A percentile compares a stretch with the other conserved stretches of the same genome.
These are phyloP conservation scores for Tenthredo distinguenda DNA, from an alignment of 2,888 invertebrate species.

Conservation along the genomic window DNA sequence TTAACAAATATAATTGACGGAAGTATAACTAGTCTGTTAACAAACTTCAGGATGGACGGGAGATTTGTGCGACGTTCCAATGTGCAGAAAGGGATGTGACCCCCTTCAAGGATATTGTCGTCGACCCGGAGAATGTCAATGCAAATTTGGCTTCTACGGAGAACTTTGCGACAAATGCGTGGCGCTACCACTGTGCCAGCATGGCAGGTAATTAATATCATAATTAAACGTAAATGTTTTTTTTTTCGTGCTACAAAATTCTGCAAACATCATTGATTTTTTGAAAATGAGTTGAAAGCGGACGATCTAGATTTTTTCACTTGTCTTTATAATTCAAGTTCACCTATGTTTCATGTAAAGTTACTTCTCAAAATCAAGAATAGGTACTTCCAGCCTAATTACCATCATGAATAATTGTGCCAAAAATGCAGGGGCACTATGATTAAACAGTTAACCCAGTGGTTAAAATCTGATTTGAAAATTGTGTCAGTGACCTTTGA, in stretches of 20 bases:
- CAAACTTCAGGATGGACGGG: constrained; percentile 86
- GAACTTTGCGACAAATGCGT: constrained; percentile 92
- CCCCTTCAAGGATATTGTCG: constrained; percentile 94
- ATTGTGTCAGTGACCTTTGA: constrained; percentile 29
- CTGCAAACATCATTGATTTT: background rate
- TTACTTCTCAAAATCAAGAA: background rate
- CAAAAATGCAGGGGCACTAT: background rate
- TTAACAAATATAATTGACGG: background rate
- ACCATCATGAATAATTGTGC: background rate
- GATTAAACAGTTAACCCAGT: background rate
- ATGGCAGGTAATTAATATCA: constrained; percentile 80
- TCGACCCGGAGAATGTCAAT: constrained; percentile 93
- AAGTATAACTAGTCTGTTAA: background rate
- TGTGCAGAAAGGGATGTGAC: constrained; percentile 93
- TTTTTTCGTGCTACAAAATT: background rate
- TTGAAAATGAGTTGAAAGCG: background rate
- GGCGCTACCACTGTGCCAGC: constrained; percentile 91
- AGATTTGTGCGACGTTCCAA: constrained; percentile 93
- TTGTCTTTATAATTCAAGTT: background rate
- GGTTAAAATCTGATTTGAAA: background rate
- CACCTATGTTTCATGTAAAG: background rate
- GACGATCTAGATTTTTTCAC: background rate
- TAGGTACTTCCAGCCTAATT: background rate
- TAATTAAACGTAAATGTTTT: background rate
- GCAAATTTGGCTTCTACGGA: constrained; percentile 93